A percentile compares a stretch with the other conserved stretches of the same genome.
Conservation (phyloP, 2,113 vertebrate genomes). For the Helogale parvula region DNA sequence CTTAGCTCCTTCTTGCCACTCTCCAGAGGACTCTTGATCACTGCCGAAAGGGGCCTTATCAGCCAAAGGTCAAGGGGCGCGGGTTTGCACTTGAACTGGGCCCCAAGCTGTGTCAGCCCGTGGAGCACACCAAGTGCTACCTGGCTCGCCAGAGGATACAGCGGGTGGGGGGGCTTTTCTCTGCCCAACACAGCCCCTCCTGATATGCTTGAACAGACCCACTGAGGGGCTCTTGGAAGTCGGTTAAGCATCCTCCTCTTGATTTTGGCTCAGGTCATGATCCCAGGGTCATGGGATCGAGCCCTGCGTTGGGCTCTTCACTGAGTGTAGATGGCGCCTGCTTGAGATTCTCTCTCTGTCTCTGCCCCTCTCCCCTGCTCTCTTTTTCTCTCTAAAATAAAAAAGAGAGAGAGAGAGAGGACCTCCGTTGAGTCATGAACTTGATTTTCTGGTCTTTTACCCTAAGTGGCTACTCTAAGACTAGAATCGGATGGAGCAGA, state of each 20-base stretch:
- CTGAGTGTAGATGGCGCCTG: too few relatives aligned
- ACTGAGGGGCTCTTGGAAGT: not conserved
- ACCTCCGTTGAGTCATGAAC: constrained; percentile 23
- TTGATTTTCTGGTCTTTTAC: not conserved
- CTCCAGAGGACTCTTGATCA: not conserved
- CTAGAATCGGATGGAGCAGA: not conserved
- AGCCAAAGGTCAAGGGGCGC: not conserved
- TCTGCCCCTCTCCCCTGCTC: too few relatives aligned
- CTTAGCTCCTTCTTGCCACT: not conserved
- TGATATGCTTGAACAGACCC: not conserved
- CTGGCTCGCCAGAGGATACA: not conserved
- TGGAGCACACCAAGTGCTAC: not conserved
- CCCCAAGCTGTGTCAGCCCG: not conserved
- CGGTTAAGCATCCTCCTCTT: too few relatives aligned
- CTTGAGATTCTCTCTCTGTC: too few relatives aligned
- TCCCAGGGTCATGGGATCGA: too few relatives aligned
- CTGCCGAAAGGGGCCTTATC: not conserved
- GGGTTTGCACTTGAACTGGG: not conserved
- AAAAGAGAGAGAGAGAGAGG: too few relatives aligned
- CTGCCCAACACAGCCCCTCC: constrained; percentile 7
- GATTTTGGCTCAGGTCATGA: too few relatives aligned
- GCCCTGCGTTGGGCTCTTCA: too few relatives aligned
- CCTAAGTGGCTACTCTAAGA: not conserved
- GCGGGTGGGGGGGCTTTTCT: constrained; percentile 48
- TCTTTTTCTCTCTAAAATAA: too few relatives aligned